A percentile compares a stretch with the other conserved stretches of the same genome.
These are phyloP conservation scores for Ceyx melanurus DNA, from an alignment of 2,113 vertebrate species.

Conservation along the genomic window DNA sequence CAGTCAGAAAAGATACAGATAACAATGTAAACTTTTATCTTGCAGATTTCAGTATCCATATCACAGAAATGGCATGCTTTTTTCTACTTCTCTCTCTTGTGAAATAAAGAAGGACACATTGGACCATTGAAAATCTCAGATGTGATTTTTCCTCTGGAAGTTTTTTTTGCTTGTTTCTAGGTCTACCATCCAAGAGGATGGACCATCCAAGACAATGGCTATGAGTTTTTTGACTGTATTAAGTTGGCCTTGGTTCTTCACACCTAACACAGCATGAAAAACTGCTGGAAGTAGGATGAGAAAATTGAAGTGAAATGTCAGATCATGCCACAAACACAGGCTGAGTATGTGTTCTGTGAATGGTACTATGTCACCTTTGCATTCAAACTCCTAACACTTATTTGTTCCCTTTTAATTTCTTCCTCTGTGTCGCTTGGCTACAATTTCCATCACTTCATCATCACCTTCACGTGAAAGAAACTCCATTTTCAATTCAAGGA, in stretches of 20 bases:
- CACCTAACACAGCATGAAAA: neutral
- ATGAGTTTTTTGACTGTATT: neutral
- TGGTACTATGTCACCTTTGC: neutral
- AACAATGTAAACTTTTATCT: neutral
- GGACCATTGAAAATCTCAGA: neutral
- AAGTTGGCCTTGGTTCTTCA: neutral
- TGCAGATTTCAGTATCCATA: neutral
- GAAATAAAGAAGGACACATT: neutral
- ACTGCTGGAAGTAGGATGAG: neutral
- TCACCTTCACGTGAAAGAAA: neutral
- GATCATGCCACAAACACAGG: neutral
- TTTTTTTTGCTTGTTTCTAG: neutral
- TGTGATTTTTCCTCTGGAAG: neutral
- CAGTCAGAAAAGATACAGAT: neutral
- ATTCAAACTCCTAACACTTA: neutral
- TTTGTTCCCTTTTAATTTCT: neutral
- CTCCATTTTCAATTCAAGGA: neutral
- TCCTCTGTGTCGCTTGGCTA: neutral
- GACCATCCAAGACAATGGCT: neutral
- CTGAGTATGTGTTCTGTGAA: neutral
- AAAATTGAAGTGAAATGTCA: neutral
- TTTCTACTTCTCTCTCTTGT: neutral
- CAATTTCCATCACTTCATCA: neutral
- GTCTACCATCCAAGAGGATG: neutral
- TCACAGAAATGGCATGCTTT: accelerated